phyloP scores from a whole-genome alignment of 2,113 vertebrate species.

The Crotalus helleri region DNA sequence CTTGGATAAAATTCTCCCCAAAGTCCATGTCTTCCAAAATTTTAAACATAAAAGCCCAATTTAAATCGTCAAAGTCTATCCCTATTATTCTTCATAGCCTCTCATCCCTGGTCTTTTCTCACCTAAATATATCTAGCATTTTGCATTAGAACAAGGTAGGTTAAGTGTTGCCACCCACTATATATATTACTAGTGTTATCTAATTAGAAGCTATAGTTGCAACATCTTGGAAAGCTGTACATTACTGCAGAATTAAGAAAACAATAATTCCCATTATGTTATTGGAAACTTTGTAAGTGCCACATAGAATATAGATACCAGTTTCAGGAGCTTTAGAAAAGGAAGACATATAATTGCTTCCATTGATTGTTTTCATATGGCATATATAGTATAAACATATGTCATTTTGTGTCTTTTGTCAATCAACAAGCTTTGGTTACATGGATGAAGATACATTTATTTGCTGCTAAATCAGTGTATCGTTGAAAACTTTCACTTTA shows the following conservation, averaged over 20 bases:
- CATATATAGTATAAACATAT: background rate
- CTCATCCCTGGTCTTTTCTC: background rate
- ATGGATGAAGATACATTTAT: constrained; percentile 31
- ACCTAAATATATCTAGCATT: background rate
- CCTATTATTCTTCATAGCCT: background rate
- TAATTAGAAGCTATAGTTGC: background rate
- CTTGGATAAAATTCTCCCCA: no score
- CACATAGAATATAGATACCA: background rate
- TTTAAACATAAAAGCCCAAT: no score
- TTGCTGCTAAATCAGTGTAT: background rate
- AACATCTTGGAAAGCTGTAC: background rate
- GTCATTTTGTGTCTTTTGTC: background rate
- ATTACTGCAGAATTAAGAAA: background rate
- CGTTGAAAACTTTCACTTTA: background rate
- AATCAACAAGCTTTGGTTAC: constrained; percentile 11
- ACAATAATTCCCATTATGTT: background rate
- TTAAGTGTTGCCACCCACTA: background rate
- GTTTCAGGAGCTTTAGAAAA: background rate
- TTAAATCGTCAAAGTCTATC: no score
- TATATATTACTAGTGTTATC: background rate
- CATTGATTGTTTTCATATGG: background rate
- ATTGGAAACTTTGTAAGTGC: background rate
- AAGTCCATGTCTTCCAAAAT: no score
- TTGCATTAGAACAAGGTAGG: background rate
- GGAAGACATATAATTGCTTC: background rate